phyloP scores from a whole-genome alignment of 2,797 vertebrate species.

The Leuciscus waleckii region DNA sequence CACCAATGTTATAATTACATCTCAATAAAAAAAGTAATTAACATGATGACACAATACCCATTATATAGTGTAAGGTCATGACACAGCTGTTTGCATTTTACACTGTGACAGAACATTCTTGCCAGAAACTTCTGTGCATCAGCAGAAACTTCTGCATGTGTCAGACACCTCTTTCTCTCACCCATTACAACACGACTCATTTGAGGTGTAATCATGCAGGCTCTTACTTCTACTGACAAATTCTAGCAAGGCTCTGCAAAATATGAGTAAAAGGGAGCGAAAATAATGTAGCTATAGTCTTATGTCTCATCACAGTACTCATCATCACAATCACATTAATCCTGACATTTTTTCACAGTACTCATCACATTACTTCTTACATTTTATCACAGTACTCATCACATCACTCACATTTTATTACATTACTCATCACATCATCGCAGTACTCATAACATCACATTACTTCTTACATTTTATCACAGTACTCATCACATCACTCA shows the following conservation, averaged over 20 bases:
- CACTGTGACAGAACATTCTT: conserved; percentile 13
- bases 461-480: too few species aligned
- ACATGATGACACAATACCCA: background rate
- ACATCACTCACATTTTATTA: too few species aligned
- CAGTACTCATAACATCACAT: too few species aligned
- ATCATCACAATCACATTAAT: too few species aligned
- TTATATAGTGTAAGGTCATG: conserved; percentile 14
- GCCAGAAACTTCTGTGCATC: conserved; percentile 11
- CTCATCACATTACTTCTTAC: too few species aligned
- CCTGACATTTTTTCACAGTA: too few species aligned
- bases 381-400: too few species aligned
- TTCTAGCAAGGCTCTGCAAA: background rate
- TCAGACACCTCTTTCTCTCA: conserved; percentile 27
- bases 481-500: too few species aligned
- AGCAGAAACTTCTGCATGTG: conserved; percentile 30
- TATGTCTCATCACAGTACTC: too few species aligned
- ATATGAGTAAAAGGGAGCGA: background rate
- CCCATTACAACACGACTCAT: conserved; percentile 11
- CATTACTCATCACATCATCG: too few species aligned
- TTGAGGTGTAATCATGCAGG: conserved; percentile 7
- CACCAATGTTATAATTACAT: background rate
- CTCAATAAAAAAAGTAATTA: conserved; percentile 4
- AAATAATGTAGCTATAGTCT: conserved; percentile 1
- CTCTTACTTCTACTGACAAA: background rate
- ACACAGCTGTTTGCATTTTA: conserved; percentile 21